Evolutionary conservation across 1,140 invertebrate species (phyloP), one percentile per base, ranked within the genome.

Genomic region (Aphelinus atriplicis): DNA sequence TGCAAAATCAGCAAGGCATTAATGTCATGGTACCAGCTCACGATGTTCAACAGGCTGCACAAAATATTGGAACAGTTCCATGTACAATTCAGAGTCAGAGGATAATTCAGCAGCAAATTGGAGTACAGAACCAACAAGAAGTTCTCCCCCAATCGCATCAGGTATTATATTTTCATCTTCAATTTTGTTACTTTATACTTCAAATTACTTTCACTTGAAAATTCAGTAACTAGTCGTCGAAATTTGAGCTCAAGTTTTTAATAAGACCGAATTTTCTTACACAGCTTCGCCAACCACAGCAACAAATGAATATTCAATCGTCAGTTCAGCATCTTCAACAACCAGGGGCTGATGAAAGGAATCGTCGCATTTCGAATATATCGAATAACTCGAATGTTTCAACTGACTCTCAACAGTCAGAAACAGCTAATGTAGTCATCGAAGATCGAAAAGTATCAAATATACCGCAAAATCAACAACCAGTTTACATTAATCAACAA

Each of bases 281-380:
- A 26, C 3, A 74, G 72, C 6, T 74, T 3, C 64, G 65, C 26
- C 79, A 79, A 67, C 56, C 76, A 2, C 75, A 80, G 9, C 82
- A 83, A n/a, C 79, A 81, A 42, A 81, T 81, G 3, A 77, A 81
- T 5, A 61, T 78, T 60, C 82, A 84, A 48, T 51, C 66, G 10
- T 73, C 77, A 0, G 70, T 85, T 7, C 81, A 83, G 43, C 80
- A 84, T 45, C 56, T 86, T 26, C 85, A 84, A 61, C 78, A 84
- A 55, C 68, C 77, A 1, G 80, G 65, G 56, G 58, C 77, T 0
- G 87, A 88, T 6, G 86, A 88, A 48, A 81, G 85, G 50, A 86
- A 84, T 73, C 83, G 87, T n/a, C 82, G 86, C 2, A 82, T 85
- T 26, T 85, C 87, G 0, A 87, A 83, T 75, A 84, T 87, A 60